phyloP scores from a whole-genome alignment of 2,888 invertebrate species.

The Mythimna ferrago region DNA sequence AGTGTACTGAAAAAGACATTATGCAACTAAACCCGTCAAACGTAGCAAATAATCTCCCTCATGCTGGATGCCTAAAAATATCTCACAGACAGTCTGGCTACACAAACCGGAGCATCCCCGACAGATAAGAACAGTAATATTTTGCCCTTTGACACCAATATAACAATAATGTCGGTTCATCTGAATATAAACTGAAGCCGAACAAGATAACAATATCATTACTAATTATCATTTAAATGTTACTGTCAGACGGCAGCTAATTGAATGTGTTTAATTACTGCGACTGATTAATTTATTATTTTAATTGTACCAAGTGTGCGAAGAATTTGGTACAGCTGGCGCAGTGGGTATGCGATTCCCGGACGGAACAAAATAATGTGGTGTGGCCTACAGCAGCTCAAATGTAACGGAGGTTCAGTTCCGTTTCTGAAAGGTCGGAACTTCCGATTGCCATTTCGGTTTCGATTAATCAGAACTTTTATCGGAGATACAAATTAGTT shows the following conservation, averaged over 20 bases:
- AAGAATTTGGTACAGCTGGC: background rate
- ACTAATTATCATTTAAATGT: conserved; percentile 41
- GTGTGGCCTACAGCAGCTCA: no score
- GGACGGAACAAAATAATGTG: no score
- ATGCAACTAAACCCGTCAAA: no score
- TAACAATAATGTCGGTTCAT: conserved; percentile 22
- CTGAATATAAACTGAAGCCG: conserved; percentile 33
- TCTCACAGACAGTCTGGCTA: conserved; percentile 25
- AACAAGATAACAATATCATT: conserved; percentile 30
- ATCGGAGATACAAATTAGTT: no score
- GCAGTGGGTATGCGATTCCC: no score
- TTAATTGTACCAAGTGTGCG: background rate
- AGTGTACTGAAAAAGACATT: no score
- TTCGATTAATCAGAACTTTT: no score
- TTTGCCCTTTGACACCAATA: conserved; percentile 53
- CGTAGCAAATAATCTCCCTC: background rate
- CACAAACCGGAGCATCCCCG: conserved; percentile 19
- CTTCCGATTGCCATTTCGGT: no score
- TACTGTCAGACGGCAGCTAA: conserved; percentile 27
- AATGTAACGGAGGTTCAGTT: no score
- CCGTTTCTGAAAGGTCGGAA: no score
- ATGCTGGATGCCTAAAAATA: background rate
- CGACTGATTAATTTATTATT: conserved; percentile 22
- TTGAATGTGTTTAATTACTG: conserved; percentile 28
- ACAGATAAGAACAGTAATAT: conserved; percentile 35